These are phyloP conservation scores for Gerosis bhagava DNA, from an alignment of 2,888 invertebrate genomes.

Conservation along the genomic window DNA sequence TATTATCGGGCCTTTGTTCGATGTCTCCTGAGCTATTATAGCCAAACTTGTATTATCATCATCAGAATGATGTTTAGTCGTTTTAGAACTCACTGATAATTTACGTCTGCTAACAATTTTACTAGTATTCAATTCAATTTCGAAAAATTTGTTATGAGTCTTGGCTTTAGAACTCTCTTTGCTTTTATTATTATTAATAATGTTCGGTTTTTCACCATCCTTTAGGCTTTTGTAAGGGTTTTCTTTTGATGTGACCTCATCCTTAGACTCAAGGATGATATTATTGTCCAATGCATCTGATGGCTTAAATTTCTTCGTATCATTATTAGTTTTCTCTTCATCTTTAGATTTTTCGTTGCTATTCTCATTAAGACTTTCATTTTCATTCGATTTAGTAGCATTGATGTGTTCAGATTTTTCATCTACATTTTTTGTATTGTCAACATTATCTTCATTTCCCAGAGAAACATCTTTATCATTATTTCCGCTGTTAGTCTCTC, in stretches of 20 bases:
- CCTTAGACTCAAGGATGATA: no score
- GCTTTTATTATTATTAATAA: slow-evolving; percentile 6
- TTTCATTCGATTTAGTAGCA: neutral
- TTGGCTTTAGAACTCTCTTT: slow-evolving; percentile 12
- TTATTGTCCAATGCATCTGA: no score
- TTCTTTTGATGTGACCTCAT: slow-evolving; percentile 13
- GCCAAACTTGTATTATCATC: slow-evolving; percentile 57
- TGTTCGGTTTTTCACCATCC: slow-evolving; percentile 32
- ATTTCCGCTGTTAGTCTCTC: no score
- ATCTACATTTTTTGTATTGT: neutral
- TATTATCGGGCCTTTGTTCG: slow-evolving; percentile 32
- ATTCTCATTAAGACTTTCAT: slow-evolving; percentile 1
- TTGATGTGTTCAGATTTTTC: neutral
- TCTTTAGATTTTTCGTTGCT: slow-evolving; percentile 5
- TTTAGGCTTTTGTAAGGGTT: slow-evolving; percentile 18
- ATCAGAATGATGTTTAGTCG: no score
- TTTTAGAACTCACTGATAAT: no score
- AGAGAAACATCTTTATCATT: no score
- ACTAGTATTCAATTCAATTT: no score
- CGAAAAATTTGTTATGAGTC: no score
- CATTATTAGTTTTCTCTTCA: slow-evolving; percentile 5
- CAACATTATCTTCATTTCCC: neutral
- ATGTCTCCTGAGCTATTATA: slow-evolving; percentile 46
- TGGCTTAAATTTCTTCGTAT: no score
- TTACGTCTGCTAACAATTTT: no score